Conservation (phyloP, 2,113 vertebrate species). For the Poeciliopsis retropinna region DNA sequence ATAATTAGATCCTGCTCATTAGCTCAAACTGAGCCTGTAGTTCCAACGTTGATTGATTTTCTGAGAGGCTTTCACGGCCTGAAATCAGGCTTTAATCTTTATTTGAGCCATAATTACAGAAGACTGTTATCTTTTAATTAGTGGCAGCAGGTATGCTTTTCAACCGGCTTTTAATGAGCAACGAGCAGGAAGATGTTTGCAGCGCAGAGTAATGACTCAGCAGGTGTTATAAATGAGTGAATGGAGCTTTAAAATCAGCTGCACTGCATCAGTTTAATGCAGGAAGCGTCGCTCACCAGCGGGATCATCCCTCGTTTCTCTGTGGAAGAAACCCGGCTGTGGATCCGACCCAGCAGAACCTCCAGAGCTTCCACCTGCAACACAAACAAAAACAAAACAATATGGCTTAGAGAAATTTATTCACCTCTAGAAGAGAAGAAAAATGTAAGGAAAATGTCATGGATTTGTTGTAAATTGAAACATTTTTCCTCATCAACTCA, state of each 20-base stretch:
- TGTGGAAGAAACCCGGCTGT: slow-evolving; percentile 45
- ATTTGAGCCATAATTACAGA: slow-evolving; percentile 40
- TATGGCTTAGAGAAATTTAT: neutral
- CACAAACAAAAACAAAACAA: neutral
- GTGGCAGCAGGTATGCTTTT: slow-evolving; percentile 7
- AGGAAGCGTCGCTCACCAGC: slow-evolving; percentile 49
- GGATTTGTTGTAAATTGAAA: neutral
- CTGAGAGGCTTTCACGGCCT: slow-evolving; percentile 7
- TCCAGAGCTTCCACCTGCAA: slow-evolving; percentile 78
- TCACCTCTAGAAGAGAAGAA: neutral
- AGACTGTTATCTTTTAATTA: slow-evolving; percentile 65
- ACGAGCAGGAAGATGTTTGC: neutral
- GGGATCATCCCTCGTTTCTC: slow-evolving; percentile 80
- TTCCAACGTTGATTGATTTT: slow-evolving; percentile 6
- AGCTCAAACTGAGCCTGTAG: slow-evolving; percentile 2
- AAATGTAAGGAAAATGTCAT: no score
- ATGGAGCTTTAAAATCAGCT: neutral
- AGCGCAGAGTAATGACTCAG: neutral
- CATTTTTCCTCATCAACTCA: neutral
- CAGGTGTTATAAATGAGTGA: neutral
- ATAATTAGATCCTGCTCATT: slow-evolving; percentile 32
- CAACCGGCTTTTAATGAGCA: slow-evolving; percentile 39
- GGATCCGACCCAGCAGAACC: slow-evolving; percentile 70
- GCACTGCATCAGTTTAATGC: neutral
- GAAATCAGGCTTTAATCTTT: slow-evolving; percentile 5